Evolutionary conservation across 2,797 vertebrate genomes (phyloP), one percentile per base, ranked within the genome.

Genomic region (Tragopan temminckii): DNA sequence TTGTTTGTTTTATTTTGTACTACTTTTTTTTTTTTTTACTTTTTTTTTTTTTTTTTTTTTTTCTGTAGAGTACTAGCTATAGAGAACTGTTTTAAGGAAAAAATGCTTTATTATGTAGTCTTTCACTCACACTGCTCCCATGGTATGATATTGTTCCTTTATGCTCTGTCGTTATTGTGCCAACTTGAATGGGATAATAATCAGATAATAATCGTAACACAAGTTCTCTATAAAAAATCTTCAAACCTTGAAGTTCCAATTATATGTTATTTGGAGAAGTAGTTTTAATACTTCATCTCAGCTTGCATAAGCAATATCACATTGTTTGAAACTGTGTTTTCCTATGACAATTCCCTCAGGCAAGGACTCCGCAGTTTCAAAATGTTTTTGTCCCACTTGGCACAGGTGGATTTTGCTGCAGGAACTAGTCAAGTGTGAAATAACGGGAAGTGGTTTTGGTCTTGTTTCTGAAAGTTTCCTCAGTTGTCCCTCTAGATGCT

Each of bases 211-310:
- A 82, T 68, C 68, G 50, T 53, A 92, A 61, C 55, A 85, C 36
- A 72, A 52, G 36, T 64, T 92, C 86, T 88, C 53, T 46, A 25
- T 75, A 80, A 80, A 92, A 90, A 90, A 23, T n/a, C 57, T 85
- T 10, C 71, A 90, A 87, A 72, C 36, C 36, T 74, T 61, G 17
- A 48, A 58, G 31, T 85, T 58, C 38, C 89, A 4, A 5, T 12
- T 85, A 57, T 33, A 19, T 13, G 16, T 61, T 91, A 58, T 53
- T 80, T 92, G 66, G 29, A 68, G 33, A 85, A 92, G 59, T 38
- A 87, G 36, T 68, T 92, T 91, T 29, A 87, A 62, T 92, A 80
- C 78, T 88, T 88, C 77, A 6, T 75, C 8, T 89, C 67, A 66
- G 70, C 82, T 83, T 83, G 55, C 62, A 58, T 29, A 38, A 93